Percentiles rank a stretch among this genome's conserved stretches.
Conservation (phyloP, 1,140 invertebrate species). For the Amyelois transitella region DNA sequence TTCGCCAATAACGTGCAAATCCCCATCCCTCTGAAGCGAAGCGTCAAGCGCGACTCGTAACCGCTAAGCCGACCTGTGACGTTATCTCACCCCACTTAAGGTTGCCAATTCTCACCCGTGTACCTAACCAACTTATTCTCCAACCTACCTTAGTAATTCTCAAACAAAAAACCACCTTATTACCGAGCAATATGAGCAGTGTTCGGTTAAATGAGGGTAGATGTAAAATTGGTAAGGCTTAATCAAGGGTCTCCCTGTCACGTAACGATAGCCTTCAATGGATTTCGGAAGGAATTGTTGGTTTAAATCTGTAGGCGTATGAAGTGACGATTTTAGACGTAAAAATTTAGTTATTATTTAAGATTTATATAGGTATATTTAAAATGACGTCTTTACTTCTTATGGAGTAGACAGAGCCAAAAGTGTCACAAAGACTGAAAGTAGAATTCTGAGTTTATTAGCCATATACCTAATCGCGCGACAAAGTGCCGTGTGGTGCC, state of each 20-base stretch:
- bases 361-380: too few relatives aligned
- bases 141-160: not conserved
- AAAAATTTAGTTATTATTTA: not conserved
- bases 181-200: not conserved
- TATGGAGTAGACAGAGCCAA: too few relatives aligned
- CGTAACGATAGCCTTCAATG: slow-evolving; percentile 30
- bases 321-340: not conserved
- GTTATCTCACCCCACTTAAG: slow-evolving; percentile 46
- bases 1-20: slow-evolving; percentile 41
- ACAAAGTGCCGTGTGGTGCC: too few relatives aligned
- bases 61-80: slow-evolving; percentile 63
- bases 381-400: too few relatives aligned
- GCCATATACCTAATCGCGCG: too few relatives aligned
- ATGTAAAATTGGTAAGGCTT: slow-evolving; percentile 12
- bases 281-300: slow-evolving; percentile 6
- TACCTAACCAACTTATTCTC: not conserved
- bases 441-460: too few relatives aligned
- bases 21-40: slow-evolving; percentile 49
- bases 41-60: slow-evolving; percentile 62
- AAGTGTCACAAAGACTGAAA: too few relatives aligned
- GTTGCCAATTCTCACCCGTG: slow-evolving; percentile 7
- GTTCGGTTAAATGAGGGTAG: not conserved
- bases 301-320: not conserved
- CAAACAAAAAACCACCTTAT: not conserved
- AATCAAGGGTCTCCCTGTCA: slow-evolving; percentile 32